phyloP scores from a whole-genome alignment of 2,113 vertebrate genomes.

The Rostratula benghalensis region DNA sequence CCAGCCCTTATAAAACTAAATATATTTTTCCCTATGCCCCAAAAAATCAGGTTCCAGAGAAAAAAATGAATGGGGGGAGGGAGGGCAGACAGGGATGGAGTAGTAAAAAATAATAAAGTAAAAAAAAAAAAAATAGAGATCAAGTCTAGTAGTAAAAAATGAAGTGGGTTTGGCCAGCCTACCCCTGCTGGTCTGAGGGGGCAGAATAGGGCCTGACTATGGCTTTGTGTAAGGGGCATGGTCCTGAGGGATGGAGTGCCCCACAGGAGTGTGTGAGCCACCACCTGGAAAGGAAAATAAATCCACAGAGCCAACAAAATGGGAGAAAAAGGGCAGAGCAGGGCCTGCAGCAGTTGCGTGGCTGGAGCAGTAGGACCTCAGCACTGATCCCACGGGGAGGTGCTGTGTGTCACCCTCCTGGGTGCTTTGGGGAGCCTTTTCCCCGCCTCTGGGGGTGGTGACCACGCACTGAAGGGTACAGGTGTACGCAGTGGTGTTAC shows the following conservation, averaged over 20 bases:
- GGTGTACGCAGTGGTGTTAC: accelerated
- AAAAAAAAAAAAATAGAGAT: too few species aligned
- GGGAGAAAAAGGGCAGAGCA: not conserved
- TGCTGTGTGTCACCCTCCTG: accelerated
- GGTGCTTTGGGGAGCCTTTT: not conserved
- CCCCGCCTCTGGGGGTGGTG: not conserved
- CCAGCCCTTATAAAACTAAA: not conserved
- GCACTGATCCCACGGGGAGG: accelerated
- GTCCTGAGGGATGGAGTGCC: not conserved
- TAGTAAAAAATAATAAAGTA: too few species aligned
- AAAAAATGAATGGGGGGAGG: not conserved
- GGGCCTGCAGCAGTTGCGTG: not conserved
- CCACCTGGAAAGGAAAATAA: not conserved
- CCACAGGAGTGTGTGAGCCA: not conserved
- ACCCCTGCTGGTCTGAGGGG: not conserved
- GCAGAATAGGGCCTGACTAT: not conserved
- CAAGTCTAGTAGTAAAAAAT: not conserved
- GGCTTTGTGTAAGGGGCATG: not conserved
- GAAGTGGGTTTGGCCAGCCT: not conserved
- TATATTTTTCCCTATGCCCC: accelerated
- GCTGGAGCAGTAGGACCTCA: not conserved
- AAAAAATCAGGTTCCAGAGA: not conserved
- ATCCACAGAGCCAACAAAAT: not conserved
- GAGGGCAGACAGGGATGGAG: too few species aligned
- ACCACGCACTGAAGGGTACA: accelerated